These are phyloP conservation scores for Aleiodes testaceus DNA, from an alignment of 2,888 invertebrate genomes.

Conservation along the genomic window DNA sequence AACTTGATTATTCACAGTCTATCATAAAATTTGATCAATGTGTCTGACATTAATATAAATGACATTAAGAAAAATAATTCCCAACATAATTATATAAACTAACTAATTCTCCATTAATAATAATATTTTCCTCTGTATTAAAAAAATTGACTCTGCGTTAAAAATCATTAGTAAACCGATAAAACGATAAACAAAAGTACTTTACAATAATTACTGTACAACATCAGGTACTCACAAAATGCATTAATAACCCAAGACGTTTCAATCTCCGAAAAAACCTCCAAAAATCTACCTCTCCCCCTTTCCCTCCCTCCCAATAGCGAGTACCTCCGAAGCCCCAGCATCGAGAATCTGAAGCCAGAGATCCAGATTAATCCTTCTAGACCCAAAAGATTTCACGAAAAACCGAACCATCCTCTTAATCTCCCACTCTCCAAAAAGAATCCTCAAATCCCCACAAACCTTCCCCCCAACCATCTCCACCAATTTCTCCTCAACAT, in stretches of 20 bases:
- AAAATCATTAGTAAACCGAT: too few species aligned
- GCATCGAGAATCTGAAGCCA: constrained; percentile 73
- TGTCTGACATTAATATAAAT: too few species aligned
- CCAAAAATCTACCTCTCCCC: not conserved
- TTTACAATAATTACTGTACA: constrained; percentile 20
- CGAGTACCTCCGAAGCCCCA: constrained; percentile 64
- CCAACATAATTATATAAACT: too few species aligned
- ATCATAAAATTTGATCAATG: too few species aligned
- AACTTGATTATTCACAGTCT: too few species aligned
- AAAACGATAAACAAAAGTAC: not conserved
- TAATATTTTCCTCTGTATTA: constrained; percentile 45
- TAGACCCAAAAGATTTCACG: constrained; percentile 71
- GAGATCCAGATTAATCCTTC: constrained; percentile 74
- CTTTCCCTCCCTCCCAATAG: constrained; percentile 57
- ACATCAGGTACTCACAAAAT: constrained; percentile 16
- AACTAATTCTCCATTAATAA: too few species aligned
- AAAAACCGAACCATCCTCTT: constrained; percentile 69
- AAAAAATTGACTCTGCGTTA: constrained; percentile 11
- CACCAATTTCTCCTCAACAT: constrained; percentile 57
- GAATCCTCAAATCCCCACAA: constrained; percentile 59
- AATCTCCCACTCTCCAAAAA: constrained; percentile 70
- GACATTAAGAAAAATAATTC: too few species aligned
- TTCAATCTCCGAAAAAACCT: too few species aligned
- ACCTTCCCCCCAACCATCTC: constrained; percentile 50
- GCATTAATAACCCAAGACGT: too few species aligned